Percentiles rank a stretch among this genome's conserved stretches.
These are phyloP conservation scores for Eospalax fontanierii DNA, from an alignment of 2,797 vertebrate species.

Conservation along the genomic window DNA sequence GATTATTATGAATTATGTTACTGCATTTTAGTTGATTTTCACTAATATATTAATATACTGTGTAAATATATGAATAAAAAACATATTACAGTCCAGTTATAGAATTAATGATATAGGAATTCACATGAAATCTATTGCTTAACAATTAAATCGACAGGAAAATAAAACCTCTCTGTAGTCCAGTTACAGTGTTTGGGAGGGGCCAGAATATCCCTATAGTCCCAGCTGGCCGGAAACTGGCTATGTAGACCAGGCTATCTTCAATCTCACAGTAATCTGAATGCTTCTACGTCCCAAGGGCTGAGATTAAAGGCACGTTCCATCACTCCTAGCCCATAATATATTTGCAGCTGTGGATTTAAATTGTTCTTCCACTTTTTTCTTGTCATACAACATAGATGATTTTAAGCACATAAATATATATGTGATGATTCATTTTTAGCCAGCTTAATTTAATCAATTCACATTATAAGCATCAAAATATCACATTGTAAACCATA, in stretches of 20 bases:
- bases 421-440: not conserved
- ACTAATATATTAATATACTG: not conserved
- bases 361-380: not conserved
- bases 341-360: not conserved
- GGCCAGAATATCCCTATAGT: too few species aligned
- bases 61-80: not conserved
- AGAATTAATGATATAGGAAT: not conserved
- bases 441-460: not conserved
- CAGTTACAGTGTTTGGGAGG: not conserved
- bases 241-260: too few species aligned
- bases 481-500: not conserved
- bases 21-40: conserved; percentile 29
- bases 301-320: too few species aligned
- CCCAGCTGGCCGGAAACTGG: too few species aligned
- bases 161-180: not conserved
- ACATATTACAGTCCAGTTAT: not conserved
- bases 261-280: too few species aligned
- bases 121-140: not conserved
- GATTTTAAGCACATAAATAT: not conserved
- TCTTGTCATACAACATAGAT: not conserved
- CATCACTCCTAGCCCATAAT: not conserved
- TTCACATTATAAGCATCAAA: not conserved
- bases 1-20: not conserved
- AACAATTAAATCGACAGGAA: not conserved
- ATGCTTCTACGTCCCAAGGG: too few species aligned